Conservation (phyloP, 2,888 invertebrate species). For the Electrophaes corylata region DNA sequence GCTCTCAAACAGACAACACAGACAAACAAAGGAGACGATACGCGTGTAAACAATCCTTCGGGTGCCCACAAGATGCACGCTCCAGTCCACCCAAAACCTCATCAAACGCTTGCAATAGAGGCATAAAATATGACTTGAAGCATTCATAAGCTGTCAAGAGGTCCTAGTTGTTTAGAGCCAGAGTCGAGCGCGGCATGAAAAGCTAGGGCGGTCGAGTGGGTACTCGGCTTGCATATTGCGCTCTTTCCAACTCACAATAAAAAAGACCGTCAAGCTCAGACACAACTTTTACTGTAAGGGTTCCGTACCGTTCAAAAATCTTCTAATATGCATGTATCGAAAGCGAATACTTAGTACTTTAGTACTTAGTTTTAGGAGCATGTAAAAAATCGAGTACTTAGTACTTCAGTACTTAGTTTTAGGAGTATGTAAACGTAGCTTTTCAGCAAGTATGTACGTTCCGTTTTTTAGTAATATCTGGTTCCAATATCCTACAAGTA, state of each 20-base stretch:
- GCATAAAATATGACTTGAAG: constrained; percentile 30
- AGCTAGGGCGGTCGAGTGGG: constrained; percentile 55
- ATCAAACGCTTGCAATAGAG: constrained; percentile 19
- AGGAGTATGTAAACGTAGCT: too few relatives aligned
- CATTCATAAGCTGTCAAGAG: constrained; percentile 60
- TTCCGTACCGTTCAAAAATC: not conserved
- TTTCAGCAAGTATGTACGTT: too few relatives aligned
- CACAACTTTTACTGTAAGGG: not conserved
- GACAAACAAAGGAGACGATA: not conserved
- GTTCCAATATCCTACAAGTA: too few relatives aligned
- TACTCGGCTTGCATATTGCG: constrained; percentile 63
- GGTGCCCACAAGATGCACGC: not conserved
- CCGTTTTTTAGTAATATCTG: too few relatives aligned
- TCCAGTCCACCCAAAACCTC: constrained; percentile 23
- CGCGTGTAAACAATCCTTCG: not conserved
- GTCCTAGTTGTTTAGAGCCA: constrained; percentile 66
- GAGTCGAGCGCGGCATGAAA: constrained; percentile 56
- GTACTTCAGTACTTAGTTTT: too few relatives aligned
- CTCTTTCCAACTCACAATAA: constrained; percentile 50
- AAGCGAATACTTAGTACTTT: too few relatives aligned
- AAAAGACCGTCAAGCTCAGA: constrained; percentile 12
- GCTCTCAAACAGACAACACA: not conserved
- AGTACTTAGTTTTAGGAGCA: too few relatives aligned
- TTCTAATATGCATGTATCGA: too few relatives aligned
- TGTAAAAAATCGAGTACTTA: too few relatives aligned